phyloP scores from a whole-genome alignment of 2,888 invertebrate genomes.

The Caenorhabditis parvicauda region DNA sequence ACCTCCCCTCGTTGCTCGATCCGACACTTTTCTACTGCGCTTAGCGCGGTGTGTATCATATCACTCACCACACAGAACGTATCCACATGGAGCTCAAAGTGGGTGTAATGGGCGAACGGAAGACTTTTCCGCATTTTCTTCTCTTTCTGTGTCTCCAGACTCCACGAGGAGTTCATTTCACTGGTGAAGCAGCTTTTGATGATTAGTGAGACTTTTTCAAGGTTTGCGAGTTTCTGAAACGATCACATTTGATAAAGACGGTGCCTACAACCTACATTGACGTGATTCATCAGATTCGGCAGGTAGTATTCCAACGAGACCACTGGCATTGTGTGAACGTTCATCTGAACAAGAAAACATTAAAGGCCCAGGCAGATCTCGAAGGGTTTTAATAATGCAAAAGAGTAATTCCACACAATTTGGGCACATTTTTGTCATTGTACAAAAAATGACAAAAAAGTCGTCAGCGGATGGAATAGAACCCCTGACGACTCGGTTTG shows the following conservation, averaged over 20 bases:
- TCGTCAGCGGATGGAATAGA: too few relatives aligned
- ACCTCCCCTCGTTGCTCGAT: too few relatives aligned
- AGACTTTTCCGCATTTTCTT: conserved; percentile 9
- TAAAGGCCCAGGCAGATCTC: not conserved
- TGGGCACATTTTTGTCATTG: too few relatives aligned
- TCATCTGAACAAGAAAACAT: conserved; percentile 15
- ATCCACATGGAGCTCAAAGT: conserved; percentile 23
- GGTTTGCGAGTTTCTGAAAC: conserved; percentile 12
- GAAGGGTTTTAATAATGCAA: not conserved
- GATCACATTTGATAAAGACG: not conserved
- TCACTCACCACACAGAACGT: conserved; percentile 23
- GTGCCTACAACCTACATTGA: conserved; percentile 18
- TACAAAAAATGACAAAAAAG: too few relatives aligned
- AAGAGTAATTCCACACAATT: too few relatives aligned
- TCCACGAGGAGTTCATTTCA: conserved; percentile 27
- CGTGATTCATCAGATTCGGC: conserved; percentile 26
- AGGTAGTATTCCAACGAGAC: conserved; percentile 31
- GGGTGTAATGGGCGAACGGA: conserved; percentile 11
- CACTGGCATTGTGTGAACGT: conserved; percentile 33
- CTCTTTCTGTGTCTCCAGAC: conserved; percentile 10
- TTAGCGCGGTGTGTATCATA: too few relatives aligned
- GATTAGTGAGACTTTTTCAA: conserved; percentile 16
- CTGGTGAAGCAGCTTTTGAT: conserved; percentile 18
- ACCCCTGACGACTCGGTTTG: too few relatives aligned
- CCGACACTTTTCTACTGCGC: too few relatives aligned